phyloP scores from a whole-genome alignment of 2,888 invertebrate species.

The Monoplex corrugatus region DNA sequence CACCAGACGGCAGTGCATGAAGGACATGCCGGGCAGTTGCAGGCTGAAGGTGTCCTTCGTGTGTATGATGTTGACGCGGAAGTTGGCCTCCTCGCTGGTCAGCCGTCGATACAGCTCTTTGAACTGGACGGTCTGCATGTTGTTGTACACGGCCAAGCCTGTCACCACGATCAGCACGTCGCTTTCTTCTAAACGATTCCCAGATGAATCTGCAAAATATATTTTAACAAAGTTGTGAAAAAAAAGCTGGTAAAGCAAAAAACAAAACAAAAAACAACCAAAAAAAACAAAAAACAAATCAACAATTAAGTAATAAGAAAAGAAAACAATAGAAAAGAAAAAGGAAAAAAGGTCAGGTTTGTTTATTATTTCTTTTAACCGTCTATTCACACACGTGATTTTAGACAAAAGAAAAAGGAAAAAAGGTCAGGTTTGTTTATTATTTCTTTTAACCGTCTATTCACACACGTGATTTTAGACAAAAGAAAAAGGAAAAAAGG shows the following conservation, averaged over 20 bases:
- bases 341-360: too few relatives aligned
- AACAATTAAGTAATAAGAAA: too few relatives aligned
- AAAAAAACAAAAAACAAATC: not conserved
- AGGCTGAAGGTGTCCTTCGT: not conserved
- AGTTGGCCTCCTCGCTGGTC: not conserved
- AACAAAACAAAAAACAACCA: not conserved
- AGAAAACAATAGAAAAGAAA: too few relatives aligned
- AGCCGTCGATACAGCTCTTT: not conserved
- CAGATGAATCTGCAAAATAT: not conserved
- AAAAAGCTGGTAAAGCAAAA: not conserved
- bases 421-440: too few relatives aligned
- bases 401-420: too few relatives aligned
- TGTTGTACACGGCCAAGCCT: not conserved
- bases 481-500: too few relatives aligned
- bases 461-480: too few relatives aligned
- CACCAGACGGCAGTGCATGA: slow-evolving; percentile 28
- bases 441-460: too few relatives aligned
- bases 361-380: too few relatives aligned
- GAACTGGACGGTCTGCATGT: not conserved
- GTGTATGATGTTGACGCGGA: slow-evolving; percentile 9
- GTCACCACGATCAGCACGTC: slow-evolving; percentile 36
- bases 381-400: too few relatives aligned
- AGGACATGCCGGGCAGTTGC: not conserved
- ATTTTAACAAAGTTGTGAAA: not conserved
- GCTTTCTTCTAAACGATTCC: not conserved